phyloP scores from a whole-genome alignment of 2,113 vertebrate species.

The Cheilinus undulatus region DNA sequence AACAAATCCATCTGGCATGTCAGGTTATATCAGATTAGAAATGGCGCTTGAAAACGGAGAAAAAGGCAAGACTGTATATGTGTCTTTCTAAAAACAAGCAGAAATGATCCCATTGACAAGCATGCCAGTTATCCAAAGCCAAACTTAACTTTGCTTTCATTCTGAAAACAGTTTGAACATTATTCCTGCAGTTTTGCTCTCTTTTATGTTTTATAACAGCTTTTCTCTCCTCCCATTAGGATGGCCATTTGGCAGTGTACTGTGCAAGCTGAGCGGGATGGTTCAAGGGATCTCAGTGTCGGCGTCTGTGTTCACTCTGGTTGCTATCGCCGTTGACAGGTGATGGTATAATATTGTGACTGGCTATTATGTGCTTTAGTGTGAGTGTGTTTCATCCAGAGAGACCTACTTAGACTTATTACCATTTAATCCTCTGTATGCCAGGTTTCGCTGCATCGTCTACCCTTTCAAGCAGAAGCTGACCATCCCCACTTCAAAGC shows the following conservation, averaged over 20 bases:
- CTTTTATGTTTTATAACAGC: background rate
- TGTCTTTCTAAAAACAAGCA: no score
- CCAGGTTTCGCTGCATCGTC: constrained; percentile 91
- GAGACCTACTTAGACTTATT: background rate
- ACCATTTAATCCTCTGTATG: constrained; percentile 2
- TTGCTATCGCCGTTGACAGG: constrained; percentile 92
- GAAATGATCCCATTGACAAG: no score
- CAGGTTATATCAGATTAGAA: no score
- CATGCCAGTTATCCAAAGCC: no score
- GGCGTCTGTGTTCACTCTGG: constrained; percentile 92
- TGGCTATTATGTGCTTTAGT: background rate
- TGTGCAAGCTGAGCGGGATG: constrained; percentile 91
- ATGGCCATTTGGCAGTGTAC: constrained; percentile 91
- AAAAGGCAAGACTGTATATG: no score
- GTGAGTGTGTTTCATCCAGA: background rate
- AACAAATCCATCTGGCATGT: no score
- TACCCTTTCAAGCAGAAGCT: constrained; percentile 93
- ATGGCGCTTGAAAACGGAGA: no score
- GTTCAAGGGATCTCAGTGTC: constrained; percentile 93
- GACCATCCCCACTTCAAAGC: constrained; percentile 80
- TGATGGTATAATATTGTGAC: constrained; percentile 53
- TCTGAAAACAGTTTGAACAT: no score
- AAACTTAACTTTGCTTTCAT: no score
- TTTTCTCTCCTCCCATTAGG: constrained; percentile 75
- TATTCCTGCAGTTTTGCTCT: no score